A percentile compares a stretch with the other conserved stretches of the same genome.
These are phyloP conservation scores for Orthochromis indermauri DNA, from an alignment of 2,113 vertebrate species.

Conservation along the genomic window DNA sequence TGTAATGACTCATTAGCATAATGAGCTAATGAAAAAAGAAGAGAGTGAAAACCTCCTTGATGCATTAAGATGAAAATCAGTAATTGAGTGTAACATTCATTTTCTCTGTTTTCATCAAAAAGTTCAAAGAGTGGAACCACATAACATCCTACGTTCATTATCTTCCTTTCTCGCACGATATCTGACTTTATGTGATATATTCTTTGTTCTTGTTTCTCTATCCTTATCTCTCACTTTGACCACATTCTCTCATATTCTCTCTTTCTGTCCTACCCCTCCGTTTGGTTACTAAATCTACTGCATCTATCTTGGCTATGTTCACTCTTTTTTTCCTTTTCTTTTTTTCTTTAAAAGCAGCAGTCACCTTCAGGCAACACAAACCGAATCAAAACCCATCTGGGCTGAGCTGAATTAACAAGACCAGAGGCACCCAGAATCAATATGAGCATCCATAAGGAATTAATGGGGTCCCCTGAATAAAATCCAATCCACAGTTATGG, in stretches of 20 bases:
- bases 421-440: slow-evolving; percentile 48
- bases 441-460: slow-evolving; percentile 54
- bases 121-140: background rate
- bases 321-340: background rate
- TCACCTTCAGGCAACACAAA: slow-evolving; percentile 40
- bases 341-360: background rate
- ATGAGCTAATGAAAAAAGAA: slow-evolving; percentile 27
- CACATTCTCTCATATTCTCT: background rate
- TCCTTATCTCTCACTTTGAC: background rate
- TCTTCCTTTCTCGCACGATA: background rate
- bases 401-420: slow-evolving; percentile 56
- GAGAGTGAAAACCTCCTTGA: slow-evolving; percentile 8
- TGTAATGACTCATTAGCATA: slow-evolving; percentile 44
- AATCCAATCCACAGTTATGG: slow-evolving; percentile 48
- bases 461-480: slow-evolving; percentile 52
- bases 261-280: background rate
- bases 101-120: slow-evolving; percentile 7
- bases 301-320: background rate
- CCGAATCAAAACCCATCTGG: slow-evolving; percentile 41
- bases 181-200: background rate
- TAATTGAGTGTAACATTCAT: slow-evolving; percentile 3
- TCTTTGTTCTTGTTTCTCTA: background rate
- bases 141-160: background rate
- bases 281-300: background rate
- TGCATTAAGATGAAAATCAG: slow-evolving; percentile 20